These are phyloP conservation scores for Dendrocopos noguchii DNA, from an alignment of 2,113 vertebrate genomes.

Conservation along the genomic window DNA sequence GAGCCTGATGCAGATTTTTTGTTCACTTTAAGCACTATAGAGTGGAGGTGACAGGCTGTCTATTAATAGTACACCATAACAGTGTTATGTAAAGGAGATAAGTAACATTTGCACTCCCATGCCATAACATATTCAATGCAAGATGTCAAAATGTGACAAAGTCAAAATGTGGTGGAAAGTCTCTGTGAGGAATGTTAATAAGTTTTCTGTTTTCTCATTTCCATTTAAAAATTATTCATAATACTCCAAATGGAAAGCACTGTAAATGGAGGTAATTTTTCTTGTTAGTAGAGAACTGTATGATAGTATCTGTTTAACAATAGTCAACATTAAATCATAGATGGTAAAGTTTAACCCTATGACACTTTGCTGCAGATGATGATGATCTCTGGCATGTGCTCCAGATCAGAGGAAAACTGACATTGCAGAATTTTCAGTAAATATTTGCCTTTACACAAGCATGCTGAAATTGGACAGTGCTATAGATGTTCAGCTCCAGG, in stretches of 20 bases:
- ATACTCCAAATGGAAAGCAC: neutral
- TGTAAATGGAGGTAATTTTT: neutral
- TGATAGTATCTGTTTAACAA: neutral
- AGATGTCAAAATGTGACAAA: neutral
- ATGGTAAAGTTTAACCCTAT: conserved; percentile 3
- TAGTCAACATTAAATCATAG: neutral
- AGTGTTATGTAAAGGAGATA: neutral
- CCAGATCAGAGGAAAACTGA: neutral
- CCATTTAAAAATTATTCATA: neutral
- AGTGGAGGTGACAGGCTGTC: neutral
- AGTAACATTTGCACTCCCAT: neutral
- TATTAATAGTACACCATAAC: neutral
- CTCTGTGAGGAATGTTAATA: neutral
- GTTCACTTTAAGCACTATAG: neutral
- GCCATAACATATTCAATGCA: neutral
- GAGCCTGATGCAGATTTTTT: neutral
- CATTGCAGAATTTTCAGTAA: neutral
- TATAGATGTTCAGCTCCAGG: neutral
- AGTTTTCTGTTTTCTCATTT: conserved; percentile 2
- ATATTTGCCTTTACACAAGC: neutral
- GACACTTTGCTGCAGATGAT: neutral
- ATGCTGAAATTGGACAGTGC: neutral
- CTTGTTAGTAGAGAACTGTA: neutral
- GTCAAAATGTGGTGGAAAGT: neutral
- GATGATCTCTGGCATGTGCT: neutral